Base-by-base conservation (phyloP, 2,113 vertebrate genomes). In the Mesitornis unicolor region DNA sequence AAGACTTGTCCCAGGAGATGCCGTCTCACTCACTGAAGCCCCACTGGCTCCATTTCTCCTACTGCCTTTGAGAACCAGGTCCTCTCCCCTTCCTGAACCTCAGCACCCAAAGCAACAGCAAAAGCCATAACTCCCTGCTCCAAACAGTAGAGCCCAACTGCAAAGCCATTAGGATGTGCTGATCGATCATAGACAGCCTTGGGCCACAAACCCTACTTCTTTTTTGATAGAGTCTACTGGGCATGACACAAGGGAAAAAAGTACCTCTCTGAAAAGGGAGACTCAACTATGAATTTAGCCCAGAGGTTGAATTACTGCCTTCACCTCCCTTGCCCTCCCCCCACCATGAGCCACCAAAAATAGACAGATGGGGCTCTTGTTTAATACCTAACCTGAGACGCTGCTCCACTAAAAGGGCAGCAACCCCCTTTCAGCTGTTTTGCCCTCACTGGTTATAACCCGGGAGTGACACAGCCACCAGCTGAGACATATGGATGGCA, bases 301-400 rank as follows among this genome's bases (percentile, higher is more conserved):
- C 40, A 38, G 80, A 89, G 70, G 91, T 67, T 71, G 59, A 91
- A 94, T 79, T 94, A 84, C 73, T 5, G n/a, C 57, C 87, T 94
- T 90, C 76, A 54, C 28, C 26, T 89, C 79, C 68, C 86, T 81
- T n/a, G n/a, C n/a, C 42, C 90, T 85, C 73, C 65, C 56, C 53
- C 25, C 68, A 45, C 78, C 78, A 82, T 0, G 3, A 92, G 40
- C 36, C 77, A 89, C 65, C 63, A 77, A 74, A 93, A 79, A 61
- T 31, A 85, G 95, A 97, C 96, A 97, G 97, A 97, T 97, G 96
- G 95, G 91, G n/a, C 68, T 91, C 91, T 87, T 36, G 77, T 82
- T 89, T 91, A 97, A 94, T 94, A 93, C 38, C 91, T 94, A 92
- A 87, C 78, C 81, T 83, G 83, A 90, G 90, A 94, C 88, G 81